Percentiles rank a stretch among this genome's conserved stretches.
phyloP scores from a whole-genome alignment of 2,888 invertebrate genomes.

The Diarsia brunnea region DNA sequence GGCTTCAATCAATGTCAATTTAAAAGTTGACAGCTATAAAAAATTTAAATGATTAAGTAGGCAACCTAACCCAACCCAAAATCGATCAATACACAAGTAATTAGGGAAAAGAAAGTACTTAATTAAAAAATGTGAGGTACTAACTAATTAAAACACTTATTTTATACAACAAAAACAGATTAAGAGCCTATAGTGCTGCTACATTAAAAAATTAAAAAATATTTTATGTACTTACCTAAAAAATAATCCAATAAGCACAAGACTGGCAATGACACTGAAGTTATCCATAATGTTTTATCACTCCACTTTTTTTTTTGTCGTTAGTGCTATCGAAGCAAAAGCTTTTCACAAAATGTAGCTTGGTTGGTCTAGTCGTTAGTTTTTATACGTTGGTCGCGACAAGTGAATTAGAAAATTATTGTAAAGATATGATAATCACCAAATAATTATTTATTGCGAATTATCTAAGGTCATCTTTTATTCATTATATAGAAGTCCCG shows the following conservation, averaged over 20 bases:
- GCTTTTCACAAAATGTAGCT: constrained; percentile 49
- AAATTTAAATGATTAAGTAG: too few species aligned
- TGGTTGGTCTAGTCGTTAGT: constrained; percentile 14
- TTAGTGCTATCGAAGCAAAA: constrained; percentile 40
- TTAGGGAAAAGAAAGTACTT: not conserved
- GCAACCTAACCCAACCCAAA: too few species aligned
- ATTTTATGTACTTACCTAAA: constrained; percentile 43
- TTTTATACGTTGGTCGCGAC: constrained; percentile 21
- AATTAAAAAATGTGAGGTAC: too few species aligned
- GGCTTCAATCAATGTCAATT: not conserved
- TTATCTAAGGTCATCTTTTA: constrained; percentile 38
- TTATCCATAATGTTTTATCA: constrained; percentile 34
- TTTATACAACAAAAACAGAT: not conserved
- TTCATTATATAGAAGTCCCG: not conserved
- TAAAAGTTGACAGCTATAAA: constrained; percentile 21
- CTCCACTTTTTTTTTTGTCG: constrained; percentile 38
- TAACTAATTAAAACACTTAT: not conserved
- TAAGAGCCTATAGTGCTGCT: not conserved
- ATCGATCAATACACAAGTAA: not conserved
- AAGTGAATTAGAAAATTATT: not conserved
- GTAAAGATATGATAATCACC: constrained; percentile 20
- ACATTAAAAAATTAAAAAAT: constrained; percentile 6
- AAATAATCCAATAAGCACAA: constrained; percentile 25
- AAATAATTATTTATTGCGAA: constrained; percentile 46
- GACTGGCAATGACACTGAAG: constrained; percentile 1